phyloP scores from a whole-genome alignment of 2,797 vertebrate genomes.

The Mus minutoides region DNA sequence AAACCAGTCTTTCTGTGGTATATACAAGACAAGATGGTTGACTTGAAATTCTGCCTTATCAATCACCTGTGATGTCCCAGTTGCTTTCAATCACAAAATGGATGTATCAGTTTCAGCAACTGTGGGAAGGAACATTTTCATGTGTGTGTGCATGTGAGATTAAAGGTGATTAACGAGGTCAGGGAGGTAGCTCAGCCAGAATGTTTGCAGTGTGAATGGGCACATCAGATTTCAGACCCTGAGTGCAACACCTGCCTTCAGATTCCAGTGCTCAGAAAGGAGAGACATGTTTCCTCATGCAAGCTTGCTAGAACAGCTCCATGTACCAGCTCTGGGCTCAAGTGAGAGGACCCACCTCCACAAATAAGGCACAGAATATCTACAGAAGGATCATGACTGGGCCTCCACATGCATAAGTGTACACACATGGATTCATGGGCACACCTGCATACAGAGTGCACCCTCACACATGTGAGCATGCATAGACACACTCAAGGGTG shows the following conservation, averaged over 20 bases:
- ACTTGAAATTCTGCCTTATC: conserved; percentile 77
- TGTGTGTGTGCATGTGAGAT: background rate
- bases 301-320: background rate
- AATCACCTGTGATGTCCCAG: conserved; percentile 58
- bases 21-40: background rate
- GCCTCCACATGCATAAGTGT: background rate
- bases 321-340: background rate
- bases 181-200: background rate
- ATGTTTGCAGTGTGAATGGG: background rate
- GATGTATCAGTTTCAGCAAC: conserved; percentile 65
- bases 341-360: background rate
- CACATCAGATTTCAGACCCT: background rate
- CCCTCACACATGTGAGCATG: background rate
- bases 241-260: background rate
- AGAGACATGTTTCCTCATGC: background rate
- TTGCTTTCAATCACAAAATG: conserved; percentile 76
- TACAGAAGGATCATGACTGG: background rate
- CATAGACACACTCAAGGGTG: background rate
- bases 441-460: background rate
- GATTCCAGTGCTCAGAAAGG: background rate
- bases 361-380: no score
- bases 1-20: conserved; percentile 51
- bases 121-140: conserved; percentile 68
- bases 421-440: background rate
- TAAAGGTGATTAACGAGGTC: background rate